These are phyloP conservation scores for Diceros bicornis DNA, from an alignment of 2,797 vertebrate species.

Conservation along the genomic window DNA sequence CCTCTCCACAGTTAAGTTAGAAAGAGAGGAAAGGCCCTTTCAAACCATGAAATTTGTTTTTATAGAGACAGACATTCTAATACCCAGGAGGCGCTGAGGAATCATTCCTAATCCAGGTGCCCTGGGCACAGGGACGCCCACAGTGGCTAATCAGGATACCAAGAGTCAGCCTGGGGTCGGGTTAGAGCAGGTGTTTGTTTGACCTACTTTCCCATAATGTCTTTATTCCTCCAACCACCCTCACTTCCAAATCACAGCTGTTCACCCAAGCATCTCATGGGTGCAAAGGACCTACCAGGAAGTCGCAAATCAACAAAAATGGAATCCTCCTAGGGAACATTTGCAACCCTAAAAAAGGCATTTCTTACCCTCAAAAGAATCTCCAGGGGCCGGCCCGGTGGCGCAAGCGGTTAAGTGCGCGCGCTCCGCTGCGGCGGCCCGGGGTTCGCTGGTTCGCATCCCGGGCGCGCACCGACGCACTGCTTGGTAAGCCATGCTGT, in stretches of 20 bases:
- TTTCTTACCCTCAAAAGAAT: background rate
- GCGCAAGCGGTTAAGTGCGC: too few species aligned
- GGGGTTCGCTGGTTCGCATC: too few species aligned
- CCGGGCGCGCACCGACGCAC: too few species aligned
- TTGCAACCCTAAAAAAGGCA: background rate
- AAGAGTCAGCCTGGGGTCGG: accelerated
- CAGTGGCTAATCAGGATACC: background rate
- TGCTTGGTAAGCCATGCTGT: too few species aligned
- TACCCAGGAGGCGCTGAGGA: background rate
- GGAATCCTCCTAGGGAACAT: background rate
- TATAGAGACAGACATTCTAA: background rate
- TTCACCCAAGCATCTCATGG: background rate
- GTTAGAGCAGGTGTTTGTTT: background rate
- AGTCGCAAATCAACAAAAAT: background rate
- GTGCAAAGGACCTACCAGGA: background rate
- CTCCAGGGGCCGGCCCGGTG: too few species aligned
- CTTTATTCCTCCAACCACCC: background rate
- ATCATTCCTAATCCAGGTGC: too few species aligned
- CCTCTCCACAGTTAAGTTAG: background rate
- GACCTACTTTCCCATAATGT: background rate
- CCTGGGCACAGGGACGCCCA: background rate
- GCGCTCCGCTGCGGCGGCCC: too few species aligned
- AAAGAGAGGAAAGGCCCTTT: background rate
- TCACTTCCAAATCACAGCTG: background rate
- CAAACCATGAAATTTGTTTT: background rate